Evolutionary conservation across 2,797 vertebrate genomes (phyloP), one percentile per base, ranked within the genome.

Genomic region (Brachymystax lenok): DNA sequence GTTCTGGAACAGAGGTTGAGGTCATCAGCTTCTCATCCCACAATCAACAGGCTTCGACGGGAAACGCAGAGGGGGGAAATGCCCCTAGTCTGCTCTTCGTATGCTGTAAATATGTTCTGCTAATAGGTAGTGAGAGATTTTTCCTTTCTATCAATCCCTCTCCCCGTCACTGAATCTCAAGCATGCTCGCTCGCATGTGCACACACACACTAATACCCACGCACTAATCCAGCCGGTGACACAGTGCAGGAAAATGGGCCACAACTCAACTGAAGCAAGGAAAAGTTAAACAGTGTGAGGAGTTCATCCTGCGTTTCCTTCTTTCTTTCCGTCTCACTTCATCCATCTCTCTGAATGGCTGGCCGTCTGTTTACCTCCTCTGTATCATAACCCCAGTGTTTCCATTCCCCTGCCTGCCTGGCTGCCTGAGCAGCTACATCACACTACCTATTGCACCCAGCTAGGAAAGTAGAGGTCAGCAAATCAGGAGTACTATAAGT

Each of bases 241-340:
- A 59, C 56, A 59, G 56, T 59, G 17, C 56, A 4, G 35, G 67
- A 40, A 66, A 33, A 69, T 66, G 59, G 5, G 21, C 30, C 61
- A 19, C n/a, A 33, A 61, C 46, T 21, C 21, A 69, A 75, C 68
- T 63, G 30, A 76, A 46, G 46, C 24, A 27, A 51, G 35, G 12
- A 54, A 61, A 69, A 13, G n/a, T 68, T 68, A 16, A 68, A 16
- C 12, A 66, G 63, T 19, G 19, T 61, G 13, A 19, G 66, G 16
- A 17, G 66, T 68, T 66, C 67, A 59, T 54, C 14, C 67, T 68
- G 63, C 46, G 13, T 75, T n/a, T 30, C 51, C 14, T 67, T 54
- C 27, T 68, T 21, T 4, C 35, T 50, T 67, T 51, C 35, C 14
- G 16, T 50, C 63, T 14, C 72, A 33, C 52, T 61, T 13, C 52